phyloP scores from a whole-genome alignment of 1,140 invertebrate genomes.

The Reticulitermes speratus region DNA sequence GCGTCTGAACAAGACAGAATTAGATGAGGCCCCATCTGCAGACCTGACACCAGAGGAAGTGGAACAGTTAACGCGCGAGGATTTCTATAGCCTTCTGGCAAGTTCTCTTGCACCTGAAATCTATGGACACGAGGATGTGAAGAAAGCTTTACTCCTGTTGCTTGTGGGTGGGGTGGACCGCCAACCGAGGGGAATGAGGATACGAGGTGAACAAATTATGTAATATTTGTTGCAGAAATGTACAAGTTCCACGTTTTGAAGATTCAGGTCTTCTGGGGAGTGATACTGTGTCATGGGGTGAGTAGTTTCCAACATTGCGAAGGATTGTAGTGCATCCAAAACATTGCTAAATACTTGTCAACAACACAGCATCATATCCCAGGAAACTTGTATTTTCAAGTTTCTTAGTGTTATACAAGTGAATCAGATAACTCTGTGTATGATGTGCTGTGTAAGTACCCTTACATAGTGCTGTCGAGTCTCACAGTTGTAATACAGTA shows the following conservation, averaged over 20 bases:
- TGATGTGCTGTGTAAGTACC: no score
- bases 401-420: no score
- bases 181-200: slow-evolving; percentile 80
- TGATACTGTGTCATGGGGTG: no score
- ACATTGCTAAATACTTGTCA: no score
- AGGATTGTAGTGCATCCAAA: no score
- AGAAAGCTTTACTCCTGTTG: slow-evolving; percentile 91
- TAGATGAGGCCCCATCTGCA: slow-evolving; percentile 67
- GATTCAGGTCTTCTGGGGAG: neutral
- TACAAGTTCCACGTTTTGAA: neutral
- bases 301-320: no score
- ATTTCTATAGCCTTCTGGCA: slow-evolving; percentile 92
- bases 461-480: no score
- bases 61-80: slow-evolving; percentile 57
- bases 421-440: no score
- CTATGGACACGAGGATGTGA: slow-evolving; percentile 97
- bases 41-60: slow-evolving; percentile 82
- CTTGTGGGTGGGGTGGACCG: slow-evolving; percentile 96
- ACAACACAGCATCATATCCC: no score
- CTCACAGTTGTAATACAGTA: no score
- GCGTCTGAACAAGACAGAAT: slow-evolving; percentile 78
- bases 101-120: slow-evolving; percentile 97
- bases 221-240: neutral
- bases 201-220: slow-evolving; percentile 56
- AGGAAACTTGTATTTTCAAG: no score